Conservation (phyloP, 2,113 vertebrate genomes). For the Rana temporaria region DNA sequence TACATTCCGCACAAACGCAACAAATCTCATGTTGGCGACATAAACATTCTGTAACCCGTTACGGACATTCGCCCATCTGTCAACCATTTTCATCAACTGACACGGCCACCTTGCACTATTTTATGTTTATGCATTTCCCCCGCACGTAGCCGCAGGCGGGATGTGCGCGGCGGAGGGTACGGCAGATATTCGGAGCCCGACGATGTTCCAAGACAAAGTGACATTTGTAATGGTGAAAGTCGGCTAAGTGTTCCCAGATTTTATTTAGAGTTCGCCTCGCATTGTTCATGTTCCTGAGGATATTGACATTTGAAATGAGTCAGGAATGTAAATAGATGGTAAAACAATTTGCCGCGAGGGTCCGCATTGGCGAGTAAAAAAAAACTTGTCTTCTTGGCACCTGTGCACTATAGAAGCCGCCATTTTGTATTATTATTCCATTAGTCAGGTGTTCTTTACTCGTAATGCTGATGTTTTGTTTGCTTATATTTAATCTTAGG, state of each 20-base stretch:
- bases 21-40: neutral
- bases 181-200: neutral
- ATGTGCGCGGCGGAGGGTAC: neutral
- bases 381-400: too few relatives aligned
- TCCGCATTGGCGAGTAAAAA: neutral
- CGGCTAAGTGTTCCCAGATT: constrained; percentile 34
- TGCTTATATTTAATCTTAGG: too few relatives aligned
- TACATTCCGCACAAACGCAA: neutral
- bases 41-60: constrained; percentile 13
- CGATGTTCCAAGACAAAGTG: neutral
- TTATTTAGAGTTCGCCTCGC: neutral
- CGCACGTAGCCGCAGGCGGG: neutral
- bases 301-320: constrained; percentile 25
- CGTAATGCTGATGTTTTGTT: too few relatives aligned
- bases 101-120: constrained; percentile 4
- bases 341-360: neutral
- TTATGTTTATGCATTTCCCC: constrained; percentile 11
- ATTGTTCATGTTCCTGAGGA: constrained; percentile 12
- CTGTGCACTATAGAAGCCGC: too few relatives aligned
- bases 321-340: constrained; percentile 1
- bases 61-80: constrained; percentile 9
- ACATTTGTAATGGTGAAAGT: constrained; percentile 25
- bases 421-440: too few relatives aligned
- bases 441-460: too few relatives aligned
- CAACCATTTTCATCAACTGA: constrained; percentile 21